These are phyloP conservation scores for Orthonychiurus folsomi DNA, from an alignment of 2,888 invertebrate species.

Conservation along the genomic window DNA sequence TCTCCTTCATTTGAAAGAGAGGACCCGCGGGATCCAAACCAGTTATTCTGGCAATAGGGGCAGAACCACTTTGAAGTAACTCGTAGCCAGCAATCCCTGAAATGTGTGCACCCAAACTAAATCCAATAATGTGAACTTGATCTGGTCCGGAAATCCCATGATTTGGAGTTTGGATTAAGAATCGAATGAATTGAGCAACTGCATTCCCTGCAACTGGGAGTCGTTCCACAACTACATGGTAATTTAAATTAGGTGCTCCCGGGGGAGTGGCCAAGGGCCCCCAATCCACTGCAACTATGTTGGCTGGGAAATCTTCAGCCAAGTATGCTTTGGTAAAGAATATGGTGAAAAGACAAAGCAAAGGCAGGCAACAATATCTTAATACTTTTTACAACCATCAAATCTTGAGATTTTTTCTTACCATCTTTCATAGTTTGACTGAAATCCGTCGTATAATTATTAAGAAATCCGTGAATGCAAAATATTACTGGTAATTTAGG, in stretches of 20 bases:
- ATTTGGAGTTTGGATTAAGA: neutral
- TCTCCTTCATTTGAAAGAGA: neutral
- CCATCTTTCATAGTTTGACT: conserved; percentile 7
- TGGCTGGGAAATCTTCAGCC: neutral
- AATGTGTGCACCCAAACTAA: conserved; percentile 7
- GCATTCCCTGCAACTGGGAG: conserved; percentile 1
- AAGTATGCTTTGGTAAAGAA: neutral
- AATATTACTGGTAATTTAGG: neutral
- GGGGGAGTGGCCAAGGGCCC: neutral
- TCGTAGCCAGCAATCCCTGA: conserved; percentile 5
- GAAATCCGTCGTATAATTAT: neutral
- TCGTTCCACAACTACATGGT: conserved; percentile 3
- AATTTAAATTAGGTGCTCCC: neutral
- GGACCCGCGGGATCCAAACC: conserved; percentile 8
- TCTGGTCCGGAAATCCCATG: neutral
- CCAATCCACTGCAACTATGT: conserved; percentile 7
- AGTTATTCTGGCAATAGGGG: conserved; percentile 4
- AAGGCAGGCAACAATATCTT: neutral
- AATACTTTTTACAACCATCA: neutral
- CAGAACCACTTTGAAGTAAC: neutral
- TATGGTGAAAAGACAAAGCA: neutral
- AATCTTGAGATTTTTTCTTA: neutral
- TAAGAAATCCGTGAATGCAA: conserved; percentile 4
- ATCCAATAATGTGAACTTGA: conserved; percentile 3
- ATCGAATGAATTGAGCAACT: neutral